These are phyloP conservation scores for Trypoxylon attenuatum DNA, from an alignment of 2,888 invertebrate species.

Conservation along the genomic window DNA sequence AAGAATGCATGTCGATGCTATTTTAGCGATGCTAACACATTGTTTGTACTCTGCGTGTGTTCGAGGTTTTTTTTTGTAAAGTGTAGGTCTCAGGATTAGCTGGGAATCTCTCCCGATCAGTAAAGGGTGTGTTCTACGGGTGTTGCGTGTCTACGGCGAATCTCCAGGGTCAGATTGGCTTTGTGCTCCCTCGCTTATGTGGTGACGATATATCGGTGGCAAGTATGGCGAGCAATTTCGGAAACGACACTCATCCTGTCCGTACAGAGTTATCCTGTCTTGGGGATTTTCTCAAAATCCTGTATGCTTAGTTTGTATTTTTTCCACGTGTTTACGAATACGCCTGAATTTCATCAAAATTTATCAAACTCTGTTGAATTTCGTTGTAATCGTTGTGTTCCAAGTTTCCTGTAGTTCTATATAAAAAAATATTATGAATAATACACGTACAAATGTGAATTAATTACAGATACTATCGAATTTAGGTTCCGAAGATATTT, in stretches of 20 bases:
- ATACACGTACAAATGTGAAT: too few species aligned
- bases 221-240: slow-evolving; percentile 48
- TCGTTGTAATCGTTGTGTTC: too few species aligned
- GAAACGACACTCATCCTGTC: slow-evolving; percentile 28
- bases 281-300: slow-evolving; percentile 1
- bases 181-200: slow-evolving; percentile 38
- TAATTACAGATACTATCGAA: too few species aligned
- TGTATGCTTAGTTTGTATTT: too few species aligned
- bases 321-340: too few species aligned
- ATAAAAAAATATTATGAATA: too few species aligned
- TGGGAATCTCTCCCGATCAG: slow-evolving; percentile 17
- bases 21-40: too few species aligned
- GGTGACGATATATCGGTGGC: slow-evolving; percentile 46
- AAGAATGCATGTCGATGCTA: too few species aligned
- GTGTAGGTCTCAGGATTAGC: slow-evolving; percentile 18
- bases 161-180: slow-evolving; percentile 67
- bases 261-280: slow-evolving; percentile 17
- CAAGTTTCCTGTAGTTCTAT: too few species aligned
- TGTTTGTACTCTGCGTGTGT: background rate
- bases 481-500: too few species aligned
- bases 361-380: too few species aligned
- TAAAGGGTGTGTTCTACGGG: slow-evolving; percentile 9
- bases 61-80: background rate
- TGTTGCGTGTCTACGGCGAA: slow-evolving; percentile 18
- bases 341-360: too few species aligned